Evolutionary conservation across 2,113 vertebrate species (phyloP).

Genomic region (Ivindomyrus marchei): DNA sequence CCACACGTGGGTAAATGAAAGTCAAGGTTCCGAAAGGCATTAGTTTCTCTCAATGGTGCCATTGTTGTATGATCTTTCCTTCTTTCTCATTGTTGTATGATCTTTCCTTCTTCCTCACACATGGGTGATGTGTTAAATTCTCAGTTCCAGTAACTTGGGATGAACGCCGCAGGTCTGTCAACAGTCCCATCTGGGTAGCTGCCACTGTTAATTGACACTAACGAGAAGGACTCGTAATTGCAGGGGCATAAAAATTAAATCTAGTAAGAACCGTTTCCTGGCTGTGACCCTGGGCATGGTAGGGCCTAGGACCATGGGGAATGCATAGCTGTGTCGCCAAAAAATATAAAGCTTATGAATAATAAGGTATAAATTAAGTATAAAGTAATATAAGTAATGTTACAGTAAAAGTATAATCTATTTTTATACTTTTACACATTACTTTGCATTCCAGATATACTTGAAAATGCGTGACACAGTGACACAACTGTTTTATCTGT

Average conservation of each 20-base stretch:
- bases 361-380: background rate
- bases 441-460: background rate
- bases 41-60: conserved; percentile 31
- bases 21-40: conserved; percentile 19
- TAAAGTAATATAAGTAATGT: background rate
- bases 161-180: conserved; percentile 23
- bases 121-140: conserved; percentile 35
- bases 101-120: conserved; percentile 23
- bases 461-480: background rate
- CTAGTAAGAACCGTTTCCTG: conserved; percentile 43
- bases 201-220: conserved; percentile 53
- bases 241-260: conserved; percentile 32
- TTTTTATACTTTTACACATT: background rate
- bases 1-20: background rate
- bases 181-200: conserved; percentile 37
- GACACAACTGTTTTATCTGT: background rate
- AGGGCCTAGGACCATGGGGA: background rate
- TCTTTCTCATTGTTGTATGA: conserved; percentile 14
- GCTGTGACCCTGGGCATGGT: conserved; percentile 15
- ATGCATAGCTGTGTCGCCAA: background rate
- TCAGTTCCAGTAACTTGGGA: conserved; percentile 23
- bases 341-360: background rate
- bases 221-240: conserved; percentile 39
- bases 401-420: background rate
- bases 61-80: conserved; percentile 21